Base-by-base conservation (phyloP, 1,140 invertebrate genomes). In the Neoseiulus cucumeris region DNA sequence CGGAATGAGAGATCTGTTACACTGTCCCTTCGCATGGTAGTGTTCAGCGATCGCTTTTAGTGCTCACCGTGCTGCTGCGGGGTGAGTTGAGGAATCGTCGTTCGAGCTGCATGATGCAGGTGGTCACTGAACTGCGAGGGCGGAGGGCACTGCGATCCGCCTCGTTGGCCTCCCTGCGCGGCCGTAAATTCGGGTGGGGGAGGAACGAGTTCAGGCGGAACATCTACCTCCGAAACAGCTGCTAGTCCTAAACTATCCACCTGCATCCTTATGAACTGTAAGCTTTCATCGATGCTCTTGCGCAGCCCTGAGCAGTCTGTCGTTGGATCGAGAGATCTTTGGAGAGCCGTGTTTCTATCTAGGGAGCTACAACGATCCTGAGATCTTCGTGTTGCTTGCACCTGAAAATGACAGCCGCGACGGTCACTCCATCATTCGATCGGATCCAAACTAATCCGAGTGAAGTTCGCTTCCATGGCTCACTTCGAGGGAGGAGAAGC, bases 131-230 rank as follows among this genome's bases (percentile, higher is more conserved):
- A 59, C 22, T 59, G 51, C 9, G 51, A 20, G 14, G 51, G 51
- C 25, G 51, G 51, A 17, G 51, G 51, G 22, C 51, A 59, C 22
- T 25, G 25, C 4, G 25, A 25, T 29, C 51, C 25, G 51, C 51
- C 51, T 25, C 17, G 25, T 59, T 14, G 25, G 14, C 51, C 51
- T 2, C 33, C 44, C 18, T 14, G 44, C 7, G 68, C 47, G 44
- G 65, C 67, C 41, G 67, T 69, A 47, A 72, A 72, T 66, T 72
- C 70, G 0, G 71, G 71, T 25, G 72, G 72, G 28, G 72, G 72
- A 64, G 70, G 70, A 67, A 72, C 68, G 44, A 72, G 42, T 65
- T 72, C 72, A 17, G 68, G 66, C 44, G 69, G 67, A 14, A 69
- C 69, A 67, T 72, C 71, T 22, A 70, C 68, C 64, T 71, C 70